Evolutionary conservation across 2,888 invertebrate genomes (phyloP), one percentile per base, ranked within the genome.

Genomic region (Hypercompe scribonia): DNA sequence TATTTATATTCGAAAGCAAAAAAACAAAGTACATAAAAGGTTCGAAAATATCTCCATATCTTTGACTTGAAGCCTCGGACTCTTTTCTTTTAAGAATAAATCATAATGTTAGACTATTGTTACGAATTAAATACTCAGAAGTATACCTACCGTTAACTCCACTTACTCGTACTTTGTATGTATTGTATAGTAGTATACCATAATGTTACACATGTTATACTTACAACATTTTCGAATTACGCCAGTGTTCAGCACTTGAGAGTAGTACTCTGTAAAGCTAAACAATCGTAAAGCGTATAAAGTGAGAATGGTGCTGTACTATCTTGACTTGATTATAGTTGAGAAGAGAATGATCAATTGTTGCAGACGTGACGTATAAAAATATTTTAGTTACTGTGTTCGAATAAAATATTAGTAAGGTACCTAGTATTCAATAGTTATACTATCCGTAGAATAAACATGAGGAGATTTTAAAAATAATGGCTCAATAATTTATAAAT

Each of bases 321-420:
- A 75, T 76, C 80, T 83, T 84, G 80, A 80, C 66, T 21, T 74
- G 75, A 75, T 77, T 80, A 81, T 68, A 65, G 75, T 73, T 74
- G 24, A 58, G 68, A 42, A 73, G 74, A 76, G 77, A 81, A 77
- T 75, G 75, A 81, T 75, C 70, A 75, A 80, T 78, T 54, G 63
- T 73, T 78, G 78, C 71, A 72, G 78, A 81, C 75, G 80, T 78
- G 76, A 75, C 58, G 28, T 28, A 66, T 67, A 72, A 28, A 75
- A 80, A 76, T 77, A 73, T 72, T 73, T 74, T 67, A 72, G 65
- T 73, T 75, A 74, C 70, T 39, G 65, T 71, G 72, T 78, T 64
- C 18, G 63, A 70, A 74, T 68, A 77, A 81, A 76, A 77, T 71
- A 65, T 68, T 77, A 70, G 70, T 67, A 70, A 72, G 73, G 71